Evolutionary conservation across 2,797 vertebrate genomes (phyloP), one percentile per base, ranked within the genome.

Genomic region (Miichthys miiuy): DNA sequence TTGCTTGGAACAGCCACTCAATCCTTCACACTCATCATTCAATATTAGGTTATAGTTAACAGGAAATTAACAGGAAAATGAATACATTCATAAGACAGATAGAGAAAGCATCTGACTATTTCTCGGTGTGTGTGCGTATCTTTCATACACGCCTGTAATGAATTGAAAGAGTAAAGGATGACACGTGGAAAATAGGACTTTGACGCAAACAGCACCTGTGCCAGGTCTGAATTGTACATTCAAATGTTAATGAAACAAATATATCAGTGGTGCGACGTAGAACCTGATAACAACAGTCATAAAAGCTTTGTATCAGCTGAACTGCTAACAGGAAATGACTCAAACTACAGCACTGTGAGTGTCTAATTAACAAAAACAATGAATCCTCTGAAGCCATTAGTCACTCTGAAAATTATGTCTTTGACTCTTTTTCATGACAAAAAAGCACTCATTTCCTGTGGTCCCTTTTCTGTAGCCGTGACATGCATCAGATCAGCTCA

Each of bases 301-400:
- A 13, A 60, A 71, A 72, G 52, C 41, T 21, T 38, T 25, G 41
- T 10, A 10, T 66, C 30, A 46, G 75, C 23, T 30, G 25, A 30
- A 47, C 50, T 21, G 50, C 54, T 60, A 67, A n/a, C 67, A 71
- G 68, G 66, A 86, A 85, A 72, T 68, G 21, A 65, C 8, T 82
- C 48, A 48, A 73, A 38, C 67, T 62, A n/a, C 27, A 42, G 47
- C 23, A 16, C 27, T n/a, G 21, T 25, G 20, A 41, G 7, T 47
- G 21, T 72, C 38, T 64, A 30, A 27, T 61, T 38, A 83, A 67
- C 55, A 47, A 77, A 71, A 69, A 38, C 52, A 55, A n/a, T 62
- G 9, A 74, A 62, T 82, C 60, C 55, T 21, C 46, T 46, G n/a
- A 67, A 38, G 3, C 41, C 17, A 46, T 67, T 55, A 73, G 51